phyloP scores from a whole-genome alignment of 2,888 invertebrate species.

The Ophion ellenae region DNA sequence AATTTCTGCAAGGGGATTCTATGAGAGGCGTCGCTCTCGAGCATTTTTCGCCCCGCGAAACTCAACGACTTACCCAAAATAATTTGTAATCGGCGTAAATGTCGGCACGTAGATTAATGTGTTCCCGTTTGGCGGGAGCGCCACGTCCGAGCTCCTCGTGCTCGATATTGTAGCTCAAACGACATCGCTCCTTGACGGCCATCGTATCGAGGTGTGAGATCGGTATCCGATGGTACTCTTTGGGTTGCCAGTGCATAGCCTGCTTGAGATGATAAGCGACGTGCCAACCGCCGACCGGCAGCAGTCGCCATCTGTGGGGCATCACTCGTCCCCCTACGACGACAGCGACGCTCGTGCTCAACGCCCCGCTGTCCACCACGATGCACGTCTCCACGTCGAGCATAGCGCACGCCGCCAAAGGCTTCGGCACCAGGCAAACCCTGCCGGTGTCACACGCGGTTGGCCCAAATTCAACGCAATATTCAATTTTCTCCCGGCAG shows the following conservation, averaged over 20 bases:
- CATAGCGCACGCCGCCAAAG: conserved; percentile 82
- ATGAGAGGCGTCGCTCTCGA: too few species aligned
- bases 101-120: conserved; percentile 80
- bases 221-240: conserved; percentile 82
- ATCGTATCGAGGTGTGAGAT: conserved; percentile 82
- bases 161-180: conserved; percentile 82
- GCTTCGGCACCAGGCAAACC: conserved; percentile 83
- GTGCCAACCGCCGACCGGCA: conserved; percentile 83
- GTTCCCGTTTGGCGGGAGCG: conserved; percentile 74
- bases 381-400: conserved; percentile 82
- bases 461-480: neutral
- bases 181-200: conserved; percentile 82
- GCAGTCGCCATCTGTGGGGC: conserved; percentile 80
- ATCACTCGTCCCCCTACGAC: conserved; percentile 82
- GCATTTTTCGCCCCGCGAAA: too few species aligned
- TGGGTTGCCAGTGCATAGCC: conserved; percentile 82
- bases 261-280: conserved; percentile 82
- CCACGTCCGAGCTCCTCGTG: conserved; percentile 77
- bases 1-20: conserved; percentile 75
- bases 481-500: neutral
- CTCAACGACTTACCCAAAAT: conserved; percentile 77
- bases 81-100: conserved; percentile 80
- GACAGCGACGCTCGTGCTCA: conserved; percentile 83
- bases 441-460: conserved; percentile 66
- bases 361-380: conserved; percentile 83